These are phyloP conservation scores for Gallinago jamesoni DNA, from an alignment of 2,113 vertebrate species.

Conservation along the genomic window DNA sequence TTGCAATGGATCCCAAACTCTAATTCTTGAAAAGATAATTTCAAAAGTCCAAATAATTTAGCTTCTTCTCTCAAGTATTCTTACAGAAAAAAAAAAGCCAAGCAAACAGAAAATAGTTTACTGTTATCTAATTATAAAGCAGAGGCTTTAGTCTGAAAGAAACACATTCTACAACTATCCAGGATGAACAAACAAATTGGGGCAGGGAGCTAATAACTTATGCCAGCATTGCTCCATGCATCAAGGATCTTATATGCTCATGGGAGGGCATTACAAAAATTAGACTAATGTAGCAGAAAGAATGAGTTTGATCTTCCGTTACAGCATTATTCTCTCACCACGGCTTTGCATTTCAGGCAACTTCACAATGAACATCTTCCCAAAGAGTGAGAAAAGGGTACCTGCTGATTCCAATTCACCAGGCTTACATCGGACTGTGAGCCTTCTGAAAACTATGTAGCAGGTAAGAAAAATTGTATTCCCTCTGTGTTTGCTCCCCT, in stretches of 20 bases:
- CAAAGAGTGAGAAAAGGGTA: background rate
- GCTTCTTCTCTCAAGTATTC: background rate
- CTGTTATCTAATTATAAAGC: background rate
- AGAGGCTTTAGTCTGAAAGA: background rate
- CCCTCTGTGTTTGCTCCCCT: background rate
- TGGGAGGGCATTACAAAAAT: slow-evolving; percentile 62
- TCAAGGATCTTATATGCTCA: slow-evolving; percentile 42
- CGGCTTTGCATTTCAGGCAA: slow-evolving; percentile 10
- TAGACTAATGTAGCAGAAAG: slow-evolving; percentile 65
- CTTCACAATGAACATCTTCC: background rate
- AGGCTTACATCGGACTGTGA: background rate
- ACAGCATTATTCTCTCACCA: slow-evolving; percentile 15
- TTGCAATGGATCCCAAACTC: background rate
- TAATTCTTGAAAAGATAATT: background rate
- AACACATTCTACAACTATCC: background rate
- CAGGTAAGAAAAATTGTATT: background rate
- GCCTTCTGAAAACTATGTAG: background rate
- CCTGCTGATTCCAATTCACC: background rate
- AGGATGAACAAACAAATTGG: slow-evolving; percentile 48
- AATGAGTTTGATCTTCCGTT: slow-evolving; percentile 53
- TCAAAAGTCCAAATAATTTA: background rate
- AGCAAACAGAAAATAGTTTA: background rate
- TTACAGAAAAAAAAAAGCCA: background rate
- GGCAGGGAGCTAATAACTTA: slow-evolving; percentile 47
- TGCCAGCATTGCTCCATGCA: slow-evolving; percentile 30